A percentile compares a stretch with the other conserved stretches of the same genome.
These are phyloP conservation scores for Netelia inedita DNA, from an alignment of 2,888 invertebrate genomes.

Conservation along the genomic window DNA sequence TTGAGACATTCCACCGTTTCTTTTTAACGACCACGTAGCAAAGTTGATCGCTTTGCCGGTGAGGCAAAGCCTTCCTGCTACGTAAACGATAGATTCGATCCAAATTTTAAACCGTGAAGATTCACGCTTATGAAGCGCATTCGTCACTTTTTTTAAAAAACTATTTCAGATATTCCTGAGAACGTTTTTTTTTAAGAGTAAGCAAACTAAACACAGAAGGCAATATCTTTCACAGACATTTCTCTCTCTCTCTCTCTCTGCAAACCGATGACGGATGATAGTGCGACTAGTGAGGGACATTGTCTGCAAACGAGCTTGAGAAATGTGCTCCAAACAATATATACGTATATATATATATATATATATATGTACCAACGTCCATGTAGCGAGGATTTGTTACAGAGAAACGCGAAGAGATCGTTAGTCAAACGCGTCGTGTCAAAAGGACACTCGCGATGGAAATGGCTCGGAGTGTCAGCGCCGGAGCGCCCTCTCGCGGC, in stretches of 20 bases:
- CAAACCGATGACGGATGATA: background rate
- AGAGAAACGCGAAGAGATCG: slow-evolving; percentile 48
- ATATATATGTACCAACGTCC: background rate
- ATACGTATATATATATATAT: slow-evolving; percentile 1
- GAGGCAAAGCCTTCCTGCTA: background rate
- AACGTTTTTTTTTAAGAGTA: too few species aligned
- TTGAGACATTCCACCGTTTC: slow-evolving; percentile 47
- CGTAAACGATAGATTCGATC: slow-evolving; percentile 42
- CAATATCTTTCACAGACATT: background rate
- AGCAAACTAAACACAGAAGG: too few species aligned
- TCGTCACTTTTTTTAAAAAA: background rate
- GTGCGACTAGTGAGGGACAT: too few species aligned
- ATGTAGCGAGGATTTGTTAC: slow-evolving; percentile 1
- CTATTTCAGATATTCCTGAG: too few species aligned
- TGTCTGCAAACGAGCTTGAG: too few species aligned
- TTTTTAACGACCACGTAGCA: slow-evolving; percentile 25
- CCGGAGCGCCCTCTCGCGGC: slow-evolving; percentile 7
- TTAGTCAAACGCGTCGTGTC: slow-evolving; percentile 61
- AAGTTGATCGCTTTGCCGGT: slow-evolving; percentile 18
- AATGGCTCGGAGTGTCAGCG: slow-evolving; percentile 39
- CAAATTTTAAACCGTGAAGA: slow-evolving; percentile 41
- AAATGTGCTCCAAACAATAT: background rate
- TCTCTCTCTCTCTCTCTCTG: background rate
- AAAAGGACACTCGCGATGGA: slow-evolving; percentile 19
- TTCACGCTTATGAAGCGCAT: slow-evolving; percentile 37